Evolutionary conservation across 1,140 invertebrate genomes (phyloP).

Genomic region (Akabosia matsudoensis): DNA sequence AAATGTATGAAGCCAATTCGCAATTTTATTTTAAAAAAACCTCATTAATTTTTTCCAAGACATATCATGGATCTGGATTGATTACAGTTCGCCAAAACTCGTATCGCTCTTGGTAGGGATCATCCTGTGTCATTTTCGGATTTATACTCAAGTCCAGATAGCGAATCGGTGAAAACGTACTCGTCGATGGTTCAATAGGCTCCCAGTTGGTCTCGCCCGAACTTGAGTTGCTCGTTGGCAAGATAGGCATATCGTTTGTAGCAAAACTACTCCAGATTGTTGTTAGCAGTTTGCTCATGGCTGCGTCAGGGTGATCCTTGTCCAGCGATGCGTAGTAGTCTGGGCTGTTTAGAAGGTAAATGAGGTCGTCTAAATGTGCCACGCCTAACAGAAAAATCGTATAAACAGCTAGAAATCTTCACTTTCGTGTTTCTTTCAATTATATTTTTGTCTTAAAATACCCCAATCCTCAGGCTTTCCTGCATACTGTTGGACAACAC

Average conservation of each 20-base stretch:
- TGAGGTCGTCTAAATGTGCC: neutral
- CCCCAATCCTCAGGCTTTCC: slow-evolving; percentile 44
- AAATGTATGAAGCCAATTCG: too few species aligned
- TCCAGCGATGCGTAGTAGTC: neutral
- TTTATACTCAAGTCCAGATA: slow-evolving; percentile 2
- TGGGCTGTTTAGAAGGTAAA: neutral
- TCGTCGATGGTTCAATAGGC: neutral
- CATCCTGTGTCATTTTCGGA: slow-evolving; percentile 2
- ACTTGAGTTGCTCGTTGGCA: neutral
- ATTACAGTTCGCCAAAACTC: neutral
- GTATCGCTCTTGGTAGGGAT: neutral
- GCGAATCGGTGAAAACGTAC: neutral
- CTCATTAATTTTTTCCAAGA: too few species aligned
- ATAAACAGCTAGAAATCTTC: neutral
- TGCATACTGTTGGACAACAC: slow-evolving; percentile 35
- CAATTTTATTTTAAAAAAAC: too few species aligned
- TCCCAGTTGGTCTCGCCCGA: neutral
- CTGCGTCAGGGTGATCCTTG: neutral
- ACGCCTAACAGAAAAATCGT: neutral
- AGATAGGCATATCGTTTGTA: neutral
- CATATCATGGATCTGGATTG: neutral
- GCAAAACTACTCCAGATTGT: neutral
- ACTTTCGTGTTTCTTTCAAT: neutral
- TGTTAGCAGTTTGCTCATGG: neutral
- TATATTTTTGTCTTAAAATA: slow-evolving; percentile 12